Conservation (phyloP, 2,888 invertebrate species). For the Stomorhina lunata region DNA sequence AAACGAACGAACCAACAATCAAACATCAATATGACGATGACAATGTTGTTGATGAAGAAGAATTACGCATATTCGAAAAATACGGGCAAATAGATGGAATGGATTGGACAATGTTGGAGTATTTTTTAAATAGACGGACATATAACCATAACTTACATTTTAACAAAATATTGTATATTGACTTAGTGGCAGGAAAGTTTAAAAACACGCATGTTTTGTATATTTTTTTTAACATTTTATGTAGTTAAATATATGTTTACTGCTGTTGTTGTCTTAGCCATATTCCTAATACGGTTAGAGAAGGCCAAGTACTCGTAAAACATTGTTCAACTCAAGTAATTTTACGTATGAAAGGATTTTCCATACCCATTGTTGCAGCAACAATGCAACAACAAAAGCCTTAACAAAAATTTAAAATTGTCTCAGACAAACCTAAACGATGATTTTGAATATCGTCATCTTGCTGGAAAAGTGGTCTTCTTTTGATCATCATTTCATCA, state of each 20-base stretch:
- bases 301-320: conserved; percentile 14
- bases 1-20: background rate
- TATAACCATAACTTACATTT: conserved; percentile 27
- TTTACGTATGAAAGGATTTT: conserved; percentile 57
- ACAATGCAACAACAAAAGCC: background rate
- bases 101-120: background rate
- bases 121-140: background rate
- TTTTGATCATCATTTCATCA: too few species aligned
- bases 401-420: background rate
- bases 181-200: conserved; percentile 57
- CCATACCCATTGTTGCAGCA: background rate
- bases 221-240: background rate
- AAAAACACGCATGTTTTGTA: conserved; percentile 62
- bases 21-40: conserved; percentile 36
- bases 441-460: background rate
- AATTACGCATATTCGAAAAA: conserved; percentile 56
- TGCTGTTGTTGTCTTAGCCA: background rate
- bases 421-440: background rate
- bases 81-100: background rate
- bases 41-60: conserved; percentile 50
- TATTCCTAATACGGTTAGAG: conserved; percentile 59
- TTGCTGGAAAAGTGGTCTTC: too few species aligned
- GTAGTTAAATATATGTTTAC: background rate
- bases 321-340: conserved; percentile 42
- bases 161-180: conserved; percentile 59